Evolutionary conservation across 1,140 invertebrate genomes (phyloP).

Genomic region (Rhyzopertha dominica): DNA sequence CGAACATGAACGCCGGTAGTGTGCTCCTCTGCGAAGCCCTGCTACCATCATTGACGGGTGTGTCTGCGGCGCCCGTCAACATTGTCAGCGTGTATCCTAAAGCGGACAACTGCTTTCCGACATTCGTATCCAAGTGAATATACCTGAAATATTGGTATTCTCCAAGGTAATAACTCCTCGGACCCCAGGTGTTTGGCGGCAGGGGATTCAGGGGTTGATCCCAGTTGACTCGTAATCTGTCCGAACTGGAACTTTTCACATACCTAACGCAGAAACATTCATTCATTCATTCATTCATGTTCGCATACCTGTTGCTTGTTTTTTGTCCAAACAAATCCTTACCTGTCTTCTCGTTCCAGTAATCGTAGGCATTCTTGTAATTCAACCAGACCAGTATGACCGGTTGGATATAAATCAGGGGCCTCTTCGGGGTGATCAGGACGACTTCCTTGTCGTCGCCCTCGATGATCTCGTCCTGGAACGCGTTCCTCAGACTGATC

Average conservation of each 20-base stretch:
- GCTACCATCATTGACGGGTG: constrained; percentile 61
- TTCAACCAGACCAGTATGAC: constrained; percentile 96
- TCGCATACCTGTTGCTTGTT: constrained; percentile 70
- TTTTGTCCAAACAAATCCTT: too few species aligned
- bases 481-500: constrained; percentile 56
- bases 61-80: constrained; percentile 81
- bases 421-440: constrained; percentile 83
- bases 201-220: constrained; percentile 79
- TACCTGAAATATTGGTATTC: constrained; percentile 85
- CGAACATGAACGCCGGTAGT: constrained; percentile 80
- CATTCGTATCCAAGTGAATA: constrained; percentile 92
- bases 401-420: constrained; percentile 92
- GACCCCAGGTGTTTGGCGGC: constrained; percentile 61
- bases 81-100: constrained; percentile 93
- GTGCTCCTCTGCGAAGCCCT: constrained; percentile 61
- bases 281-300: constrained; percentile 83
- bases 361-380: constrained; percentile 98
- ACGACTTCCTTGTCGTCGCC: constrained; percentile 92
- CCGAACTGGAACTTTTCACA: constrained; percentile 72
- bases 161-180: constrained; percentile 85
- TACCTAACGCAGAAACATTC: constrained; percentile 71
- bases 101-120: constrained; percentile 91
- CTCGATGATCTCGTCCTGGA: constrained; percentile 83
- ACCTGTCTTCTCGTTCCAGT: constrained; percentile 96
- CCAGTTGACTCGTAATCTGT: constrained; percentile 67